Base-by-base conservation (phyloP, 64 coral and sea anemone genomes). In the Platygyra sinensis region DNA sequence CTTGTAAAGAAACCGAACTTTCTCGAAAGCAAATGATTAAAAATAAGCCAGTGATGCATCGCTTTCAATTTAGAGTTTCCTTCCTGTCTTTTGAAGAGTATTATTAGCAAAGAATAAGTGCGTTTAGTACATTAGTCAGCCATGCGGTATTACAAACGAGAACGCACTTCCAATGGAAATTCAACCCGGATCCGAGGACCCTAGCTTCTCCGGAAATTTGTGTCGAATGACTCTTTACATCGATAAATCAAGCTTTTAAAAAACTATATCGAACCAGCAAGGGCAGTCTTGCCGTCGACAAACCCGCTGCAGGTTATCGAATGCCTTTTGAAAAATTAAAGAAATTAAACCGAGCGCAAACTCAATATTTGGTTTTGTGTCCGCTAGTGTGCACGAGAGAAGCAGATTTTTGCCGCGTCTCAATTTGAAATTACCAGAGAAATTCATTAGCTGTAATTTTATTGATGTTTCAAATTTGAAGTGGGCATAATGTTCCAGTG, bases 401-500 rank as follows among this genome's bases (percentile, higher is more conserved):
- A 20, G 24, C 22, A 69, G 2, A n/a, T 24, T 69, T 69, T 69
- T 10, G 4, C 5, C 65, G 0, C 24, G 22, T 5, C 22, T 69
- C 24, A 69, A 69, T 69, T 69, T 69, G 22, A 27, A 69, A 11
- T 69, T 69, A 69, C n/a, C 20, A 69, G 1, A 29, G 8, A 69
- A 69, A 69, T 69, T 24, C 65, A 69, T 69, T 69, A 69, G 65
- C 22, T 69, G 22, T 69, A 69, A n/a, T 69, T 69, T 69, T 69
- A 69, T 69, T 69, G 65, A 69, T 69, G 65, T 69, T 69, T 69
- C 25, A 27, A 27, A 69, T 69, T 69, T 69, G 65, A 69, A 69
- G 65, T 69, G 65, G 65, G 65, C 11, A 69, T 69, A 69, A 69
- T 69, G 24, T 24, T 69, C n/a, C 7, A 27, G n/a, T 25, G 65